A percentile compares a stretch with the other conserved stretches of the same genome.
These are phyloP conservation scores for Apodemia duryi DNA, from an alignment of 2,888 invertebrate genomes.

Conservation along the genomic window DNA sequence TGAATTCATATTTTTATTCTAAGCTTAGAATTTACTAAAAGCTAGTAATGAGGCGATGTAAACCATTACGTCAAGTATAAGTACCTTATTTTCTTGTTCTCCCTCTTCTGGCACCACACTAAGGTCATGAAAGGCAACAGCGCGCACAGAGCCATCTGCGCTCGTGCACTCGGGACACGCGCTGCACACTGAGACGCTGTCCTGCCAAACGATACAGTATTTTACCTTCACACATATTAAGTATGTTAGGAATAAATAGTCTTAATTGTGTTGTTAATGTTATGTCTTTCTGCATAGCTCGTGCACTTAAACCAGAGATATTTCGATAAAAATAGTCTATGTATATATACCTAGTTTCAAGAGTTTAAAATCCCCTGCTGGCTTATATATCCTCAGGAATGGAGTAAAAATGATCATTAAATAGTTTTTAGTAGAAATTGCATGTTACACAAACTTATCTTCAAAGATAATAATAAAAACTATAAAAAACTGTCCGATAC, in stretches of 20 bases:
- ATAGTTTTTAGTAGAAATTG: no score
- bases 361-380: no score
- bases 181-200: conserved; percentile 77
- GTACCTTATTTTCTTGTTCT: conserved; percentile 57
- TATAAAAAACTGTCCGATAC: no score
- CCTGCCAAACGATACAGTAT: conserved; percentile 68
- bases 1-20: not conserved
- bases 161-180: conserved; percentile 75
- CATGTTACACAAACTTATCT: no score
- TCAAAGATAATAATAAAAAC: no score
- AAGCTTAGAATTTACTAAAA: no score
- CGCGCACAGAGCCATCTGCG: conserved; percentile 54
- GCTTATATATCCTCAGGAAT: no score
- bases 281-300: not conserved
- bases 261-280: not conserved
- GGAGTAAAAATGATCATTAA: no score
- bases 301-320: not conserved
- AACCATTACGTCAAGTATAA: not conserved
- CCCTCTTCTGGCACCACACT: conserved; percentile 88
- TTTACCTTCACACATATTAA: conserved; percentile 41
- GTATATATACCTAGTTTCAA: no score
- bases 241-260: not conserved
- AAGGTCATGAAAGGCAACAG: conserved; percentile 84
- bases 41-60: not conserved
- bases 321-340: no score